Conservation (phyloP, 2,113 vertebrate genomes). For the Microtus pennsylvanicus region DNA sequence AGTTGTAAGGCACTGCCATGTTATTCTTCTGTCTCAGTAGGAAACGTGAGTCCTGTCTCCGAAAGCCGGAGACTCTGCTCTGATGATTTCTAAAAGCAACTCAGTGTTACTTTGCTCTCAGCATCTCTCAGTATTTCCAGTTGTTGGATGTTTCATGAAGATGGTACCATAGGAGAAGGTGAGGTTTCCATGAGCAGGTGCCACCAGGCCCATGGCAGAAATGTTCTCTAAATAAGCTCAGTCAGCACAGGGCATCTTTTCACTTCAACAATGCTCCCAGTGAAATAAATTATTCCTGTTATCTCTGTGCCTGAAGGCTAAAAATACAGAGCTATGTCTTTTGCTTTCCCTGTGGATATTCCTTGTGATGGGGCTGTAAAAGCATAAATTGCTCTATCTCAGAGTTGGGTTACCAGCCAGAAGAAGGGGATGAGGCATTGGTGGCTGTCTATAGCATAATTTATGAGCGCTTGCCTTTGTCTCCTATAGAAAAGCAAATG, state of each 20-base stretch:
- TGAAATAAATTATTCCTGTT: slow-evolving; percentile 63
- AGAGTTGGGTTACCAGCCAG: slow-evolving; percentile 2
- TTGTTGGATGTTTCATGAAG: background rate
- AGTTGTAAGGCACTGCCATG: background rate
- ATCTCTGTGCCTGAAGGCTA: slow-evolving; percentile 45
- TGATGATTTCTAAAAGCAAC: background rate
- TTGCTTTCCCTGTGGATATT: slow-evolving; percentile 20
- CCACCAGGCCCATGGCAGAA: background rate
- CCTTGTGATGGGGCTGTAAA: slow-evolving; percentile 12
- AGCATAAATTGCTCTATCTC: background rate
- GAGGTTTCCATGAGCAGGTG: background rate
- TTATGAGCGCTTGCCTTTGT: slow-evolving; percentile 41
- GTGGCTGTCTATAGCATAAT: background rate
- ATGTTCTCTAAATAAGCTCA: background rate
- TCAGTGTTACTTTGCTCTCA: background rate
- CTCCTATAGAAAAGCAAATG: slow-evolving; percentile 38
- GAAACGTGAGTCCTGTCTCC: background rate
- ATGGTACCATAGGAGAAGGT: background rate
- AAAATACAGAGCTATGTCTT: slow-evolving; percentile 14
- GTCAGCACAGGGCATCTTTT: background rate
- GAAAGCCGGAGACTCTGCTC: background rate
- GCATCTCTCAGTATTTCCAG: background rate
- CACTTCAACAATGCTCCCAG: slow-evolving; percentile 9
- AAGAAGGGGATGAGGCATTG: slow-evolving; percentile 3
- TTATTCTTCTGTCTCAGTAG: background rate